Base-by-base conservation (phyloP, 2,888 invertebrate species). In the Aethes cnicana region DNA sequence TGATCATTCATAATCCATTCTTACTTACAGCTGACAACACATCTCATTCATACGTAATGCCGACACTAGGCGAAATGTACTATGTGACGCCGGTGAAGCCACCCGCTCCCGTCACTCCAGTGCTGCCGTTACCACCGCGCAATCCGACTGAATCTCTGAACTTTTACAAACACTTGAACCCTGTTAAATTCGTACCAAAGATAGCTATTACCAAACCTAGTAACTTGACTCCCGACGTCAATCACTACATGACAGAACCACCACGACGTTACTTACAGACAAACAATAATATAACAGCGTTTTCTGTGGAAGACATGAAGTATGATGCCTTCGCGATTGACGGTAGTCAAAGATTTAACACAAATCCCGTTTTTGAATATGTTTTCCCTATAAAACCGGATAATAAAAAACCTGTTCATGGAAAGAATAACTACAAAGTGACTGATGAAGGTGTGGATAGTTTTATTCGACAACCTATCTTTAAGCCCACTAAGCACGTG, bases 11-110 rank as follows among this genome's bases (percentile, higher is more conserved):
- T 55, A 56, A 66, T 55, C 47, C 73, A 72, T 84, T 83, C 76
- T 82, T 84, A 72, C 80, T 86, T 87, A 61, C 87, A 87, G 85
- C 78, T 69, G 79, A 69, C 72, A 72, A 66, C 60, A 58, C 62
- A 61, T 66, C 65, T 62, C 63, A 72, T 57, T 62, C 66, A 63
- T 67, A 73, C 69, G 64, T 56, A 58, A 69, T 74, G 63, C 68
- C 74, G 57, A 66, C 57, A 57, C 54, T 66, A 43, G 66, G 63
- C 59, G 68, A 70, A 61, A 35, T 58, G 33, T 80, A 75, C 62
- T 81, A 75, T 69, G 80, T 81, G 62, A 85, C 83, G 53, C 79
- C 81, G 47, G 57, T 77, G 35, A 58, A 73, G 54, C 72, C 77
- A 16, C 57, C 66, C 25, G 12, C 60, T 54, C 57, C 75, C 33